Base-by-base conservation (phyloP, 2,888 invertebrate species). In the Stenodera caucasica region DNA sequence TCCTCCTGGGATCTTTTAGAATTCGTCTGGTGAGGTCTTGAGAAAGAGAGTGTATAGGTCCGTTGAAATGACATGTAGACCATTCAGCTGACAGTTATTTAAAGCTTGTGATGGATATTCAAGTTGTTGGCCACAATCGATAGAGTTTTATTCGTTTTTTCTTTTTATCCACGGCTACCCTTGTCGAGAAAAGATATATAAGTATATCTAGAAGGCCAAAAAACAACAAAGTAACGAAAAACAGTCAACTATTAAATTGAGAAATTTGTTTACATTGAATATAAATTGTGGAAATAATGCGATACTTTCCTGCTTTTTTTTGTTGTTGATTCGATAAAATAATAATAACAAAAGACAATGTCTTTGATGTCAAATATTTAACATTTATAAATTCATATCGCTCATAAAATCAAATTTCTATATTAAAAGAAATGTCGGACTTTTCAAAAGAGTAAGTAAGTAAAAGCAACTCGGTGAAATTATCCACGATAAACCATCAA, bases 21-120 rank as follows among this genome's bases (percentile, higher is more conserved):
- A 67, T 67, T 67, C 65, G 58, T 55, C 32, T 58, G 50, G 62
- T 53, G 62, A 56, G 33, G 37, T 54, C 55, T 60, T 40, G 51
- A 51, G n/a, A n/a, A n/a, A n/a, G 58, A 40, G 57, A 57, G 55
- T 58, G 61, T 58, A 64, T 58, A 58, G 55, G 63, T 62, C 53
- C 53, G 59, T 58, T 60, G 66, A 65, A 66, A 62, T 63, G 64
- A 58, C 60, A 60, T 55, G 65, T 57, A 66, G 65, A 67, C 65
- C 67, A 63, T 67, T 67, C 62, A 60, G 59, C 54, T 71, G 72
- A 72, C 74, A 72, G 71, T 72, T 71, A 72, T 72, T 74, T 74
- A 72, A 40, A 72, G 70, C 71, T 66, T 62, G 69, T 72, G 73
- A 74, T 72, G 69, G 72, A 74, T 74, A 72, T 72, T 72, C 70